Base-by-base conservation (phyloP, 2,888 invertebrate genomes). In the Drosophila borborema region DNA sequence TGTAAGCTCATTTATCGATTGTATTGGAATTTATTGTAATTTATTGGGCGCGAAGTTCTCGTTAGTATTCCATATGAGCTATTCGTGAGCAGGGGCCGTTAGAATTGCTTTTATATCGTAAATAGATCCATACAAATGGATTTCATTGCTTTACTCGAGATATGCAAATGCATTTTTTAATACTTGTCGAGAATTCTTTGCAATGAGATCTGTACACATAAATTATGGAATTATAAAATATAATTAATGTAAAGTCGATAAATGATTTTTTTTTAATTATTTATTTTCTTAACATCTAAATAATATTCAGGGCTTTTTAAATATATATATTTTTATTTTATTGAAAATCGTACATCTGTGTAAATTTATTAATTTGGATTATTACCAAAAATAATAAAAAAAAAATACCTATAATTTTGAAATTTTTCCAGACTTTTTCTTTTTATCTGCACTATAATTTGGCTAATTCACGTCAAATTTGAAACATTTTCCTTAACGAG, bases 11-110 rank as follows among this genome's bases (percentile, higher is more conserved):
- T 31, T 49, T 71, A 64, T 73, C 69, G 68, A 84, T 81, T 63
- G 5, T 31, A 34, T 66, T 53, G 74, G 84, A 81, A 84, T 83
- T 89, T 83, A 86, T 86, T 64, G 53, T 63, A 77, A 67, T 28
- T 28, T 28, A 28, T 28, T 69, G 59, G n/a, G 40, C 18, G 41
- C 12, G 38, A 59, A 38, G 28, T 38, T 36, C 41, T 45, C 23
- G 16, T 64, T 55, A 43, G 84, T 66, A 66, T 80, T 58, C 54
- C 46, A 31, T 6, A 46, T 46, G 38, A 40, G 46, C 2, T 31
- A 16, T 34, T 49, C 12, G 6, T 28, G 12, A n/a, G 10, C 20
- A 14, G 28, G 49, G 18, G 31, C 8, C n/a, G 43, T 38, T 46
- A 34, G 51, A n/a, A 12, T 49, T 31, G 28, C 9, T 18, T 34